Evolutionary conservation across 2,888 invertebrate species (phyloP).

Genomic region (Xestia sexstrigata): DNA sequence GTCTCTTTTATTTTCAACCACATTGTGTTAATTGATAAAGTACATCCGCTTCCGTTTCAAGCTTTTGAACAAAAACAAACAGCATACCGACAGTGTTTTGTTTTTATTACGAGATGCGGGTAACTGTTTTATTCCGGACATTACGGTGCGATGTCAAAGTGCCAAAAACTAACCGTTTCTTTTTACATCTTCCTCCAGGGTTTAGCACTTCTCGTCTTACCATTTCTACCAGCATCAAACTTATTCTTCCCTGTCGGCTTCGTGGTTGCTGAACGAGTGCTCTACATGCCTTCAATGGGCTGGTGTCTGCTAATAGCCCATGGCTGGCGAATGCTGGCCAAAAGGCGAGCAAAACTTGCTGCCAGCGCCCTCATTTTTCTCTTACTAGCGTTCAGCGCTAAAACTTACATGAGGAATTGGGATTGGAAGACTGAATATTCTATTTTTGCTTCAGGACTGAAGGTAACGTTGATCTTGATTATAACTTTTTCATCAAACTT

Average conservation of each 20-base stretch:
- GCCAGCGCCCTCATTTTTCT: constrained; percentile 93
- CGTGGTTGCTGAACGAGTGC: constrained; percentile 98
- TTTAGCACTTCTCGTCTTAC: constrained; percentile 96
- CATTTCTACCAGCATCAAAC: constrained; percentile 99
- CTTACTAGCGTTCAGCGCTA: constrained; percentile 94
- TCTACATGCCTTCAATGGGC: constrained; percentile 99
- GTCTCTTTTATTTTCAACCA: neutral
- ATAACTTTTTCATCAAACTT: neutral
- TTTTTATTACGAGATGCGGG: neutral
- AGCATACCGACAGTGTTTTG: neutral
- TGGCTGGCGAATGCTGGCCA: constrained; percentile 94
- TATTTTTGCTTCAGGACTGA: constrained; percentile 97
- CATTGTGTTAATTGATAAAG: neutral
- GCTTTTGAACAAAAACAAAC: neutral
- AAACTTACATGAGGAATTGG: constrained; percentile 96
- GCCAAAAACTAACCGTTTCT: neutral
- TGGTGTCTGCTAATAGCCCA: constrained; percentile 98
- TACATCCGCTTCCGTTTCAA: neutral
- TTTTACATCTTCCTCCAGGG: constrained; percentile 92
- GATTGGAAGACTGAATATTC: constrained; percentile 98
- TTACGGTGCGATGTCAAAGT: neutral
- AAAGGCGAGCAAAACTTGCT: constrained; percentile 92
- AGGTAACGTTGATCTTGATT: constrained; percentile 86
- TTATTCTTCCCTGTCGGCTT: constrained; percentile 99
- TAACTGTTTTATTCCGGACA: neutral